Percentiles rank a stretch among this genome's conserved stretches.
These are phyloP conservation scores for Columba livia DNA, from an alignment of 2,113 vertebrate genomes.

Conservation along the genomic window DNA sequence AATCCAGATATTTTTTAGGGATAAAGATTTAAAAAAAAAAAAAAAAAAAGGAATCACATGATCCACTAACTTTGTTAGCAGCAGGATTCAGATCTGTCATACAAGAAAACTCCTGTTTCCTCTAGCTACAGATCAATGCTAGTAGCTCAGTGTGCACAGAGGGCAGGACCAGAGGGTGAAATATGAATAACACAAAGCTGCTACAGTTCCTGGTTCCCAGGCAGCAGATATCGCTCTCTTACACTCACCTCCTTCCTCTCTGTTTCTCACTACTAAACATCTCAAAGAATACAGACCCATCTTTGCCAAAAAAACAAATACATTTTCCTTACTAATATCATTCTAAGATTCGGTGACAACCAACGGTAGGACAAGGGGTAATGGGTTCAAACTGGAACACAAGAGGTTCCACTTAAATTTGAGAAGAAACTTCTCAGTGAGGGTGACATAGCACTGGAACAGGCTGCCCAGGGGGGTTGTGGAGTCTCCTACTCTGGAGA, in stretches of 20 bases:
- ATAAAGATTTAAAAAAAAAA: not conserved
- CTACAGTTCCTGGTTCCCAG: not conserved
- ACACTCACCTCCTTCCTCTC: not conserved
- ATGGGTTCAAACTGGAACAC: too few relatives aligned
- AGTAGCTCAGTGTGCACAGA: not conserved
- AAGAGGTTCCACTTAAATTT: too few relatives aligned
- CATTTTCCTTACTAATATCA: not conserved
- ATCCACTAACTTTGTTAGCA: not conserved
- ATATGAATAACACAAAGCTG: not conserved
- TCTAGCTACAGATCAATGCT: not conserved
- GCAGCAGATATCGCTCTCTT: not conserved
- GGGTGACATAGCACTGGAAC: too few relatives aligned
- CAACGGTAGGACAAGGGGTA: too few relatives aligned
- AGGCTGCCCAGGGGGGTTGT: too few relatives aligned
- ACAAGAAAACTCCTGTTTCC: not conserved
- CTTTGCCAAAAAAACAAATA: not conserved
- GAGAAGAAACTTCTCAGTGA: too few relatives aligned
- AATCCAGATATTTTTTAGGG: not conserved
- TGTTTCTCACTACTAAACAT: fast-evolving
- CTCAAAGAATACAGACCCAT: not conserved
- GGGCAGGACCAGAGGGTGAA: not conserved
- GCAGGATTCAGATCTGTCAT: not conserved
- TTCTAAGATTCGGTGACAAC: not conserved
- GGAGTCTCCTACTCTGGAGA: too few relatives aligned
- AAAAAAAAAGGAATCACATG: not conserved